A percentile compares a stretch with the other conserved stretches of the same genome.
These are phyloP conservation scores for Anastrepha obliqua DNA, from an alignment of 1,140 invertebrate genomes.

Conservation along the genomic window DNA sequence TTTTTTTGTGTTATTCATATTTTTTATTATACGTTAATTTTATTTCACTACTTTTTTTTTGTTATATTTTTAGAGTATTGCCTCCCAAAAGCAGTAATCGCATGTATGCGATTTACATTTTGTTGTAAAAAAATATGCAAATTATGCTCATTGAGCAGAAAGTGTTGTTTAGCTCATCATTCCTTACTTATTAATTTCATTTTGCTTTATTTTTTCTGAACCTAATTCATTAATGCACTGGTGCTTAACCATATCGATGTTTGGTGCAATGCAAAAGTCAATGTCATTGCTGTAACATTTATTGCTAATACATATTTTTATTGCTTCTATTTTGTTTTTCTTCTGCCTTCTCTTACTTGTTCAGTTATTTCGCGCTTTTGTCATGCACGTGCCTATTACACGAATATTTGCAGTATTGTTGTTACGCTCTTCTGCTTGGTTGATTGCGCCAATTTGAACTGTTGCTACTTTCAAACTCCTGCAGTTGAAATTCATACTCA, in stretches of 20 bases:
- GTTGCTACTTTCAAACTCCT: not conserved
- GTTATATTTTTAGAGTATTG: no score
- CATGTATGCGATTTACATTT: no score
- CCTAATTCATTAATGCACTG: not conserved
- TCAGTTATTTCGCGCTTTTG: not conserved
- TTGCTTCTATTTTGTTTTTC: not conserved
- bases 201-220: no score
- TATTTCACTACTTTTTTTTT: no score
- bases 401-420: not conserved
- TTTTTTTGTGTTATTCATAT: no score
- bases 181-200: no score
- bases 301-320: not conserved
- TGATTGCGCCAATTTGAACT: not conserved
- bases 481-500: not conserved
- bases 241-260: not conserved
- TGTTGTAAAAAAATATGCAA: no score
- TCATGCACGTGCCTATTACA: not conserved
- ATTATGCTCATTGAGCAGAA: no score
- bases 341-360: not conserved
- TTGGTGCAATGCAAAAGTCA: not conserved
- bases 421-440: not conserved
- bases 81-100: no score
- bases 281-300: slow-evolving; percentile 11
- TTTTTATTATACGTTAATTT: no score
- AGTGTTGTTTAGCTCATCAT: no score